These are phyloP conservation scores for Cheilosia vulpina DNA, from an alignment of 2,888 invertebrate genomes.

Conservation along the genomic window DNA sequence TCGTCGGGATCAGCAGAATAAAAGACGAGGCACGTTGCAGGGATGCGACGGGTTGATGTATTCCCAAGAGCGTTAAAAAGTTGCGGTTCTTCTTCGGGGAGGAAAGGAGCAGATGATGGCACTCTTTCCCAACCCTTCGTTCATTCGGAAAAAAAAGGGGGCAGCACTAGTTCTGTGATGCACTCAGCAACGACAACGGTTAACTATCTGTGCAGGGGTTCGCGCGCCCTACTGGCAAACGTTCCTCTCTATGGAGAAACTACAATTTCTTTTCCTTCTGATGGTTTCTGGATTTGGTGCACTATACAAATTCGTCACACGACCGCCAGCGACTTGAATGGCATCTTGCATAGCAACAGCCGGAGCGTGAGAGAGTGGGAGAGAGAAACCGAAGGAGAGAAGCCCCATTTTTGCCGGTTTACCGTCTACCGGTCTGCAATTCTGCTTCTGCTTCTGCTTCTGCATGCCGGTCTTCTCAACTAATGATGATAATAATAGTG, in stretches of 20 bases:
- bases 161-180: background rate
- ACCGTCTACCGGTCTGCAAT: slow-evolving; percentile 44
- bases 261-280: slow-evolving; percentile 39
- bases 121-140: slow-evolving; percentile 1
- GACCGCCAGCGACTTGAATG: slow-evolving; percentile 56
- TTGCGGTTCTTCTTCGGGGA: slow-evolving; percentile 46
- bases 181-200: slow-evolving; percentile 5
- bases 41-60: slow-evolving; percentile 17
- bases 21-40: slow-evolving; percentile 43
- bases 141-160: too few relatives aligned
- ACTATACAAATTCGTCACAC: slow-evolving; percentile 68
- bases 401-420: slow-evolving; percentile 53
- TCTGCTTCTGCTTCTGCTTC: too few relatives aligned
- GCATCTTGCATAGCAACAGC: slow-evolving; percentile 50
- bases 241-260: slow-evolving; percentile 36
- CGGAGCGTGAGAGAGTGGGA: slow-evolving; percentile 7
- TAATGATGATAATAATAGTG: slow-evolving; percentile 59
- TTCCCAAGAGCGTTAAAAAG: slow-evolving; percentile 57
- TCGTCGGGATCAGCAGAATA: slow-evolving; percentile 36
- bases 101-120: slow-evolving; percentile 27
- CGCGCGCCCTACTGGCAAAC: too few relatives aligned
- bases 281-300: slow-evolving; percentile 45
- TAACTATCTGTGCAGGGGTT: slow-evolving; percentile 16
- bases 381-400: slow-evolving; percentile 34
- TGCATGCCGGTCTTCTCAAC: slow-evolving; percentile 46